Evolutionary conservation across 2,113 vertebrate genomes (phyloP), one percentile per base, ranked within the genome.

Genomic region (Recurvirostra avosetta): DNA sequence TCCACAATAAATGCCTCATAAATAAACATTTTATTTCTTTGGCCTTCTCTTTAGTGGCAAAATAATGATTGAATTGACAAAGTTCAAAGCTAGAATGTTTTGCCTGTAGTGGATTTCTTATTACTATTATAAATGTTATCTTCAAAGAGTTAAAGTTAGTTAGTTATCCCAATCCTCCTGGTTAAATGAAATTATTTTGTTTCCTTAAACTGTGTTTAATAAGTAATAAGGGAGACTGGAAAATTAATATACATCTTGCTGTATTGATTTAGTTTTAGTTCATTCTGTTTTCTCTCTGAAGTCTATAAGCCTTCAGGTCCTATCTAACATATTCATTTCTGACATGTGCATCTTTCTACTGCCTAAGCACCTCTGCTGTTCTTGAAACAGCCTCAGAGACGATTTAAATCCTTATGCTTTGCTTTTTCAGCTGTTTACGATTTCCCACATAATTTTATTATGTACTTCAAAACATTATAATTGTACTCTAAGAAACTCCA

Each of bases 41-140:
- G 4, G 55, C n/a, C 43, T 85, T 75, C 66, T 67, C 53, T 87
- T 95, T 53, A 86, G 63, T 36, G 63, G 59, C 16, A 90, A 92
- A 95, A 62, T 90, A 90, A 86, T 40, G 71, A 90, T 74, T 77
- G n/a, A 74, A 92, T 4, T 26, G 82, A 88, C 59, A 88, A 89
- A 95, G 84, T 95, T 95, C 93, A 95, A 97, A 96, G 93, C 82
- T 43, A 79, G 63, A 83, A 73, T 38, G 32, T 71, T 93, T 94
- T 50, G 55, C 94, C 88, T 92, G n/a, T 49, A 91, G 88, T 94
- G 62, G 56, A 83, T 88, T 96, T 93, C 67, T 77, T 91, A 94
- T 72, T 85, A 72, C 25, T 34, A 72, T 56, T 49, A 70, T 83
- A 79, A 88, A 86, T 38, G 63, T 56, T 82, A 73, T 79, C 55